Percentiles rank a stretch among this genome's conserved stretches.
These are phyloP conservation scores for Acestrorhynchus altus DNA, from an alignment of 2,797 vertebrate species.

Conservation along the genomic window DNA sequence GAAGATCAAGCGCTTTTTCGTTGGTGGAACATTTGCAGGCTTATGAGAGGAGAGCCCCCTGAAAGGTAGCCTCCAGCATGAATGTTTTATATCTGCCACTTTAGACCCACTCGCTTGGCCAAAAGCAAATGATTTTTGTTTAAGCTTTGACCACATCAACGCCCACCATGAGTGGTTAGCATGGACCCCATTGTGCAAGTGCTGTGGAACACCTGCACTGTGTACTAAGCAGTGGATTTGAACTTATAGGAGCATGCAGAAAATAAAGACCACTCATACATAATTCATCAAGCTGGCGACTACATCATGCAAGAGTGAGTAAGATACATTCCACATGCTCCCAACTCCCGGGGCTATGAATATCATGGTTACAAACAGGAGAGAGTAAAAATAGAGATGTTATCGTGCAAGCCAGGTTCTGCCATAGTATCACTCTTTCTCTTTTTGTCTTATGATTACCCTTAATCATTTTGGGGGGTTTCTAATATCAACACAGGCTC, in stretches of 20 bases:
- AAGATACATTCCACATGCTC: slow-evolving; percentile 49
- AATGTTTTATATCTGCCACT: slow-evolving; percentile 45
- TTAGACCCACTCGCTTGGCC: slow-evolving; percentile 18
- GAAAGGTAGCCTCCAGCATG: slow-evolving; percentile 29
- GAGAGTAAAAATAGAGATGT: slow-evolving; percentile 50
- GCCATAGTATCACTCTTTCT: background rate
- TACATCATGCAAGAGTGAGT: slow-evolving; percentile 58
- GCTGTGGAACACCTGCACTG: slow-evolving; percentile 14
- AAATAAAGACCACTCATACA: slow-evolving; percentile 51
- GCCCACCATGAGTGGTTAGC: background rate
- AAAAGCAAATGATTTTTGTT: slow-evolving; percentile 33
- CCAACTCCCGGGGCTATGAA: slow-evolving; percentile 46
- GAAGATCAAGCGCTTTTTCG: slow-evolving; percentile 40
- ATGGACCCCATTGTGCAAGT: background rate
- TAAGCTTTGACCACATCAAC: slow-evolving; percentile 31
- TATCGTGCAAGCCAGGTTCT: slow-evolving; percentile 10
- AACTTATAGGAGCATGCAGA: background rate
- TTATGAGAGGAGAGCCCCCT: slow-evolving; percentile 30
- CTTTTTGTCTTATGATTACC: background rate
- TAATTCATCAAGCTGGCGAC: slow-evolving; percentile 58
- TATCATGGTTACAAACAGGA: slow-evolving; percentile 51
- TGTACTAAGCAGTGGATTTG: slow-evolving; percentile 4
- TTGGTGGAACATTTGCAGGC: slow-evolving; percentile 41
- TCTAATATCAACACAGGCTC: no score
- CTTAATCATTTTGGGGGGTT: no score